phyloP scores from a whole-genome alignment of 1,140 invertebrate genomes.

The Drosophila aff. region DNA sequence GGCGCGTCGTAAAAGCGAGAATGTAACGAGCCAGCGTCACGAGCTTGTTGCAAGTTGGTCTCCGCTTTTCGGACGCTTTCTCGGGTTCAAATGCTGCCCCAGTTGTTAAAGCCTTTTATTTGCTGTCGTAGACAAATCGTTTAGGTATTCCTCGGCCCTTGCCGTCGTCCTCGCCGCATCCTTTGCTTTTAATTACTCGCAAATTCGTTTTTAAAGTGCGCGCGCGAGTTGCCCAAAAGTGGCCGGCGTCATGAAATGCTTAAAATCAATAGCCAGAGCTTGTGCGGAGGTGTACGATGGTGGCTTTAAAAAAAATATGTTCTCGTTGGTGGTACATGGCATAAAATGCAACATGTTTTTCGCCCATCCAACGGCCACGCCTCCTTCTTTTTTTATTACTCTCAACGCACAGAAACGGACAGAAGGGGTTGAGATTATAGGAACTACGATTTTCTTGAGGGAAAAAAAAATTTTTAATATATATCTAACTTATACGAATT shows the following conservation, averaged over 20 bases:
- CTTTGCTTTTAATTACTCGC: conserved; percentile 68
- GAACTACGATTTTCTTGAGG: background rate
- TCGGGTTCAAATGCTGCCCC: conserved; percentile 30
- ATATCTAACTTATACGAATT: background rate
- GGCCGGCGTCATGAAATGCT: conserved; percentile 22
- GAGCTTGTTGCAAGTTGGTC: conserved; percentile 41
- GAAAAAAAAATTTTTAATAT: background rate
- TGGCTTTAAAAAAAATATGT: conserved; percentile 53
- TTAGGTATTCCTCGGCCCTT: conserved; percentile 18
- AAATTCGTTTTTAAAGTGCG: conserved; percentile 52
- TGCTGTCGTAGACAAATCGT: conserved; percentile 61
- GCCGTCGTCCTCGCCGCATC: background rate
- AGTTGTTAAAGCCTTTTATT: conserved; percentile 76
- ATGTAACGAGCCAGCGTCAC: conserved; percentile 73
- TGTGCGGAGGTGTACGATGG: background rate
- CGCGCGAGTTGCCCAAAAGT: conserved; percentile 7
- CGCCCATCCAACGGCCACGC: conserved; percentile 19
- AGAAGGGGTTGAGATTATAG: background rate
- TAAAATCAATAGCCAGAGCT: conserved; percentile 27
- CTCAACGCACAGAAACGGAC: conserved; percentile 4
- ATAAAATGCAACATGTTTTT: conserved; percentile 72
- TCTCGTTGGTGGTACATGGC: conserved; percentile 19
- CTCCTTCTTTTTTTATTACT: conserved; percentile 61
- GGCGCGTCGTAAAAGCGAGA: conserved; percentile 75
- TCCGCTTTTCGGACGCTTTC: background rate